Conservation (phyloP, 1,140 invertebrate species). For the Paraescarpia echinospica region DNA sequence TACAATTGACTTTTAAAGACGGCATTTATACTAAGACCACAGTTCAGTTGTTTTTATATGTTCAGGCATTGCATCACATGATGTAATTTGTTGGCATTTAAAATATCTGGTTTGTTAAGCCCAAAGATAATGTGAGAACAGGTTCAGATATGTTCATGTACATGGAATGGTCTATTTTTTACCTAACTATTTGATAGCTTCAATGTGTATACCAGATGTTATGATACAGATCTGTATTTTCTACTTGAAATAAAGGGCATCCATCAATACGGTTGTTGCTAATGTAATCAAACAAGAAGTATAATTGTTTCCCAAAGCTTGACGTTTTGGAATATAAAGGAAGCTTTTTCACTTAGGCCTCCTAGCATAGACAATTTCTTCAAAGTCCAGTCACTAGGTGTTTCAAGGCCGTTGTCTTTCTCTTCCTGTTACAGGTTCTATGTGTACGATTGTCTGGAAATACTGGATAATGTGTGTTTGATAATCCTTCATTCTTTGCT, state of each 20-base stretch:
- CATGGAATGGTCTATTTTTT: neutral
- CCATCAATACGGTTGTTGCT: neutral
- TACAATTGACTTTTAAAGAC: no score
- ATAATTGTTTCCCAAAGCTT: neutral
- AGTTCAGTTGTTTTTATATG: neutral
- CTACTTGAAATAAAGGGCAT: neutral
- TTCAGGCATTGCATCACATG: neutral
- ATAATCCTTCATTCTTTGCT: no score
- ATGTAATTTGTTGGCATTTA: neutral
- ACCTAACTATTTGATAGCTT: neutral
- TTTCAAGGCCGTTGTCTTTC: no score
- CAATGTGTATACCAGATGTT: neutral
- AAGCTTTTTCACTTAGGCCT: no score
- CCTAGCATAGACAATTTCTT: no score
- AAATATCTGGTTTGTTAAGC: neutral
- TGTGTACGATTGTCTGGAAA: no score
- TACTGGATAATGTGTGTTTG: no score
- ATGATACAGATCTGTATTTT: neutral
- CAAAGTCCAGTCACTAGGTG: no score
- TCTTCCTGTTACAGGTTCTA: no score
- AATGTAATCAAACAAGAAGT: neutral
- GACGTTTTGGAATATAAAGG: neutral
- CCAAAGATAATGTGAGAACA: neutral
- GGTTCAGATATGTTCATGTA: neutral
- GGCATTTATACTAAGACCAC: no score